Percentiles rank a stretch among this genome's conserved stretches.
phyloP scores from a whole-genome alignment of 30 jellyfish, hydroid and myxozoan genomes.

The Nemopilema nomurai region DNA sequence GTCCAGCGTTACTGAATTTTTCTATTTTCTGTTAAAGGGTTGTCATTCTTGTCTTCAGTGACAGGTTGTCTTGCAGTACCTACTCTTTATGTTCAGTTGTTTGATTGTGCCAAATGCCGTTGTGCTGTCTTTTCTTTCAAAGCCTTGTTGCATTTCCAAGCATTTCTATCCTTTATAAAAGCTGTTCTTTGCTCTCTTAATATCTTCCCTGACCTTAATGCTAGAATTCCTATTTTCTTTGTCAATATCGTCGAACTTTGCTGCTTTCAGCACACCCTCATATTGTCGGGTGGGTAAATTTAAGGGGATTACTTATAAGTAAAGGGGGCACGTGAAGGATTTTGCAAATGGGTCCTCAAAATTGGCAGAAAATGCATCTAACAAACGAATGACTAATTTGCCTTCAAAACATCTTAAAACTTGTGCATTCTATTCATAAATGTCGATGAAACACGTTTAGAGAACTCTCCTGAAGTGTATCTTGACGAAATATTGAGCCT shows the following conservation, averaged over 20 bases:
- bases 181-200: not conserved
- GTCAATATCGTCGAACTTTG: not conserved
- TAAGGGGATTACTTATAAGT: not conserved
- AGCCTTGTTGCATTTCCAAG: not conserved
- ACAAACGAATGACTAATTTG: too few species aligned
- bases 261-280: constrained; percentile 9
- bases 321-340: not conserved
- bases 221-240: not conserved
- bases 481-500: too few species aligned
- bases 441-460: too few species aligned
- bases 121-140: constrained; percentile 11
- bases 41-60: not conserved
- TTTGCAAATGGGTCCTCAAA: too few species aligned
- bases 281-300: too few species aligned
- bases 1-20: constrained; percentile 18
- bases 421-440: too few species aligned
- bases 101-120: not conserved
- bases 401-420: too few species aligned
- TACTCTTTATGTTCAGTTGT: not conserved
- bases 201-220: constrained; percentile 5
- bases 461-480: too few species aligned
- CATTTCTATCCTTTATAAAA: constrained; percentile 1
- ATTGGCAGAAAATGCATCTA: too few species aligned
- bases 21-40: not conserved
- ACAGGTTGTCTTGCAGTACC: not conserved